phyloP scores from a whole-genome alignment of 2,888 invertebrate species.

The Dynastes maya region DNA sequence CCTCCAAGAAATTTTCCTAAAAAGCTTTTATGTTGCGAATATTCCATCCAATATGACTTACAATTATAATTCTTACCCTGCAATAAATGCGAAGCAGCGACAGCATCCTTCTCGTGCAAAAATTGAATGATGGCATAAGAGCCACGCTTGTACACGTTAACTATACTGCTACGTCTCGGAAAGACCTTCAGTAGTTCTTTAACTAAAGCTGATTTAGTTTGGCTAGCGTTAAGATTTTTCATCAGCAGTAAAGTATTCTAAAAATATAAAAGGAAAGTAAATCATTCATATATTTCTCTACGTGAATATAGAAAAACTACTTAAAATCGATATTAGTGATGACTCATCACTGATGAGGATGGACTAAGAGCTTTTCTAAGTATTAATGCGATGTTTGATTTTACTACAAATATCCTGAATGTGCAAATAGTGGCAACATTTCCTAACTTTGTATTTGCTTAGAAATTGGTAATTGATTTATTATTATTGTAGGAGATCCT shows the following conservation, averaged over 20 bases:
- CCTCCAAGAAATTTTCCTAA: conserved; percentile 10
- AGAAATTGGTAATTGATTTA: too few species aligned
- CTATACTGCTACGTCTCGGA: neutral
- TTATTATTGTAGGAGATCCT: too few species aligned
- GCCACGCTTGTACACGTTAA: conserved; percentile 17
- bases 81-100: neutral
- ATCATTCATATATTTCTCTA: neutral
- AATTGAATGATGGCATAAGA: conserved; percentile 20
- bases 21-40: neutral
- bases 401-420: too few species aligned
- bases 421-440: too few species aligned
- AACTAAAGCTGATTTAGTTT: conserved; percentile 6
- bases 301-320: too few species aligned
- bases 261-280: neutral
- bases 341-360: too few species aligned
- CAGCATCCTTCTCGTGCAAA: neutral
- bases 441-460: too few species aligned
- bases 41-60: neutral
- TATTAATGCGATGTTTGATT: too few species aligned
- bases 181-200: conserved; percentile 8
- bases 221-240: neutral
- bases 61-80: conserved; percentile 8
- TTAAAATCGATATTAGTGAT: too few species aligned
- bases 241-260: conserved; percentile 25
- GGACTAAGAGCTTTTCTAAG: too few species aligned